Percentiles rank a stretch among this genome's conserved stretches.
Evolutionary conservation across 2,113 vertebrate genomes (phyloP).

Genomic region (Alligator sinensis): DNA sequence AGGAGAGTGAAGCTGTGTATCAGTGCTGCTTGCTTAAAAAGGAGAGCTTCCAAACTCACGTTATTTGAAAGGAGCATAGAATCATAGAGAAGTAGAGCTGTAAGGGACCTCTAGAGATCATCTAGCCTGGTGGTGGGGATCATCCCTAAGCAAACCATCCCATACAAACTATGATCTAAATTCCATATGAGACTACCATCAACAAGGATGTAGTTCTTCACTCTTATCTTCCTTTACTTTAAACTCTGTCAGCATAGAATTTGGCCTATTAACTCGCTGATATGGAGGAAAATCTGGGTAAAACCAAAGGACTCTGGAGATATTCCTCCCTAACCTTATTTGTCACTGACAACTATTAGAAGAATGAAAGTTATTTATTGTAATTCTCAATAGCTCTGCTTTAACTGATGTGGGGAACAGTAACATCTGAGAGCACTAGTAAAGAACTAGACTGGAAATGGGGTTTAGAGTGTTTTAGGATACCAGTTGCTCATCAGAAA

Average conservation of each 20-base stretch:
- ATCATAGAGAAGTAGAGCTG: too few species aligned
- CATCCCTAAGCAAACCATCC: too few species aligned
- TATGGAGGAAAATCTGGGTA: background rate
- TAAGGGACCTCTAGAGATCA: too few species aligned
- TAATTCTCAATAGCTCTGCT: background rate
- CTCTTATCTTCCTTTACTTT: background rate
- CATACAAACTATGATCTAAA: too few species aligned
- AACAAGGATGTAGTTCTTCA: background rate
- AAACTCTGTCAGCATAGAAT: background rate
- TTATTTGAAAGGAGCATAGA: background rate
- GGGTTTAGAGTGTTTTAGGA: slow-evolving; percentile 11
- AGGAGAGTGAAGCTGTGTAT: background rate
- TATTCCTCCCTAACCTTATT: slow-evolving; percentile 12
- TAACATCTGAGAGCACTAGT: background rate
- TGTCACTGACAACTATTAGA: background rate
- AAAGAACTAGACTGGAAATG: slow-evolving; percentile 21
- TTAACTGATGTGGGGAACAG: slow-evolving; percentile 41
- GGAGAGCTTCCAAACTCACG: background rate
- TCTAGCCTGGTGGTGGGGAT: too few species aligned
- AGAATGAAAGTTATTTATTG: background rate
- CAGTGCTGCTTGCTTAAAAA: background rate
- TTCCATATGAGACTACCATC: too few species aligned
- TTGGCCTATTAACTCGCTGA: background rate
- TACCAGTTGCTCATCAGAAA: slow-evolving; percentile 37
- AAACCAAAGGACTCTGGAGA: background rate